Conservation (phyloP, 2,888 invertebrate genomes). For the Diplazon laetatorius region DNA sequence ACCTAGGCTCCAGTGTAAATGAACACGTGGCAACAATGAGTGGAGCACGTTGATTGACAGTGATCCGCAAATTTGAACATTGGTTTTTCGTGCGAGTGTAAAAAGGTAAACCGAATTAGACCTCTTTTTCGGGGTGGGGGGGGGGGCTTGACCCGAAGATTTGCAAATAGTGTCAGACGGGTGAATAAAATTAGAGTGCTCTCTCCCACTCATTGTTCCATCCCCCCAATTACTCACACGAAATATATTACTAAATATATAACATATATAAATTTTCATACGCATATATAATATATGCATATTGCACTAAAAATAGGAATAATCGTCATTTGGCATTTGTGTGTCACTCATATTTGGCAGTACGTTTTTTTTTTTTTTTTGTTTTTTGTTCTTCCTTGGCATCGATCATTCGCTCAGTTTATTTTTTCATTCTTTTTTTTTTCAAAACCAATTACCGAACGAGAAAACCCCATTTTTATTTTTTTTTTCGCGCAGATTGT, state of each 20-base stretch:
- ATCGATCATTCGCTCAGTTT: not conserved
- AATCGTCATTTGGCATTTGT: constrained; percentile 75
- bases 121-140: too few species aligned
- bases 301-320: constrained; percentile 73
- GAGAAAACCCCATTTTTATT: too few species aligned
- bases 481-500: not conserved
- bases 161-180: not conserved
- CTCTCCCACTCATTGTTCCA: not conserved
- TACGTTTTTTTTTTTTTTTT: constrained; percentile 14
- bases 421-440: not conserved
- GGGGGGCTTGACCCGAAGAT: too few species aligned
- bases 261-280: constrained; percentile 54
- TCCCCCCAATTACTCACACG: constrained; percentile 23
- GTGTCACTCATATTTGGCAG: constrained; percentile 54
- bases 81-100: too few species aligned
- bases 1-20: constrained; percentile 26
- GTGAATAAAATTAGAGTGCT: not conserved
- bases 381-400: not conserved
- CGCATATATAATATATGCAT: constrained; percentile 60
- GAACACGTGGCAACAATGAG: too few species aligned
- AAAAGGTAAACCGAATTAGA: too few species aligned
- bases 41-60: not conserved
- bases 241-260: constrained; percentile 68
- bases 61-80: not conserved
- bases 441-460: too few species aligned